Evolutionary conservation across 2,113 vertebrate genomes (phyloP), one percentile per base, ranked within the genome.

Genomic region (Thomomys bottae): DNA sequence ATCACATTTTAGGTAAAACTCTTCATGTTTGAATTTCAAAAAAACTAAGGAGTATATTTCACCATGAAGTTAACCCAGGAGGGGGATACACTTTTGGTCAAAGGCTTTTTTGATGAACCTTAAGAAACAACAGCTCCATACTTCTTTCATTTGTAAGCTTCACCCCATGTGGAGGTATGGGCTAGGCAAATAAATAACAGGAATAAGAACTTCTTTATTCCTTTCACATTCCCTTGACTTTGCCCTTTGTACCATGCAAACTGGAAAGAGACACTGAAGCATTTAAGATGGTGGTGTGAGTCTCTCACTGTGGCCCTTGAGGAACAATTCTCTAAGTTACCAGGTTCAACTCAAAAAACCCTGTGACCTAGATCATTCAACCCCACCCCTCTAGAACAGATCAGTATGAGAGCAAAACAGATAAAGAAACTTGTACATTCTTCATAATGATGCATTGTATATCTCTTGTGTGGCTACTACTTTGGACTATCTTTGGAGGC

Each of bases 201-300:
- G 96, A 92, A 96, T 93, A 96, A 96, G 94, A 95, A 92, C 77
- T n/a, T 28, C 94, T 96, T 96, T 96, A 95, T 96, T 84, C 80
- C 92, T 49, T 49, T 73, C 87, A 54, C 77, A 88, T 78, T 95
- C 91, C 94, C 95, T 84, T 93, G 94, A 89, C 94, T 95, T 94
- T 94, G 92, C 86, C 89, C 95, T 95, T 96, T 95, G 95, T 96
- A 23, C 68, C 72, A 24, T 4, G 88, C 34, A 61, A 95, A 76
- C 88, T 92, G 72, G 88, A 94, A 73, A 61, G 88, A 84, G 87
- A 92, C 64, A 75, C 0, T 78, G 95, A 61, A 93, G 64, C 89
- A 94, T 87, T 87, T 90, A 91, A 93, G 68, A 66, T 2, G 81
- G 89, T 32, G 68, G 84, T 78, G 36, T 38, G 87, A 88, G 49